Evolutionary conservation across 2,888 invertebrate genomes (phyloP), one percentile per base, ranked within the genome.

Genomic region (Listrodromus nycthemerus): DNA sequence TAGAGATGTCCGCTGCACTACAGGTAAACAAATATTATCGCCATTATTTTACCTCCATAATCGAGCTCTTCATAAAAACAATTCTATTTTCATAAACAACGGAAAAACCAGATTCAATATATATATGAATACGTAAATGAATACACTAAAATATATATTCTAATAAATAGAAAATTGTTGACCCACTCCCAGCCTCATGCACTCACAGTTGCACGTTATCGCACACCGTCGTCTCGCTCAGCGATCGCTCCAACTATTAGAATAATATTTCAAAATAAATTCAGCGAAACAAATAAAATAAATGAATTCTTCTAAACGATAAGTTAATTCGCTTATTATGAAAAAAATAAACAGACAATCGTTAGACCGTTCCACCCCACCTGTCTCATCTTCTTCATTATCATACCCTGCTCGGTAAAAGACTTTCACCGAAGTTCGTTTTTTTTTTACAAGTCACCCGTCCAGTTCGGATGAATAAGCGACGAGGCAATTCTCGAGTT

Each of bases 401-500:
- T 48, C 16, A 37, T 16, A 33, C 19, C 24, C 24, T 37, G 33
- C 30, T 19, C 24, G n/a, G 13, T 16, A n/a, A 2, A 8, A 2
- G n/a, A 55, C 45, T 52, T 19, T 30, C 55, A 13, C 5, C 48
- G 13, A 52, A 30, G 30, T 48, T 21, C 66, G 10, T 24, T 52
- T 33, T 58, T 27, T 37, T 2, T 48, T 2, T 63, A 19, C 45
- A 41, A 58, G 45, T 73, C 55, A 16, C 37, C 61, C 45, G 50
- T 37, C 73, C 75, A 48, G 55, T 55, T 70, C 45, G 52, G 70
- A 79, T 83, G 82, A 78, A 83, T 79, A 83, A 83, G 52, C 69
- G 74, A 79, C 79, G 79, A 75, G 50, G 70, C 67, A 75, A 79
- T 79, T 55, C 69, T 63, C 45, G 79, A 79, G 69, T 79, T 79